phyloP scores from a whole-genome alignment of 2,113 vertebrate species.

The Hystrix brachyura region DNA sequence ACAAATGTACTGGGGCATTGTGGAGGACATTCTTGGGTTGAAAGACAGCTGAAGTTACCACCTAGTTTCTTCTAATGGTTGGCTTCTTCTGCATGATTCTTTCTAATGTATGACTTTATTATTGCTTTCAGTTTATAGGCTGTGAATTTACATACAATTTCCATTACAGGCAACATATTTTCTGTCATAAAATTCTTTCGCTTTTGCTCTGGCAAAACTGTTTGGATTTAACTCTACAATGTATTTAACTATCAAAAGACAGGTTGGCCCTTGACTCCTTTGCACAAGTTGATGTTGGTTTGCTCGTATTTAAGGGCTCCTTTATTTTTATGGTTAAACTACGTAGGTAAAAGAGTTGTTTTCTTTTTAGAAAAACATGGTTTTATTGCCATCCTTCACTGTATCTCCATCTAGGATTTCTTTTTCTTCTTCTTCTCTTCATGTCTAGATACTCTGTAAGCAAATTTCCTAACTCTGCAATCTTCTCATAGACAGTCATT shows the following conservation, averaged over 20 bases:
- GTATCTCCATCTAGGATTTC: background rate
- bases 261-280: background rate
- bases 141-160: background rate
- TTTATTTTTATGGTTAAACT: background rate
- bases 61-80: background rate
- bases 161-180: background rate
- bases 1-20: background rate
- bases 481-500: background rate
- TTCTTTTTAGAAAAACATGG: constrained; percentile 36
- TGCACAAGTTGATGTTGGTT: background rate
- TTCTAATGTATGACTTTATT: background rate
- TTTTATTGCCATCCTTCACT: background rate
- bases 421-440: constrained; percentile 47
- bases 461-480: constrained; percentile 23
- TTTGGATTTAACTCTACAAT: background rate
- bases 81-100: background rate
- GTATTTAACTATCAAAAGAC: background rate
- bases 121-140: background rate
- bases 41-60: background rate
- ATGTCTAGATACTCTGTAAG: background rate
- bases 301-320: background rate
- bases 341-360: background rate
- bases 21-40: background rate
- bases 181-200: constrained; percentile 33
- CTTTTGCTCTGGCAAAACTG: background rate